Percentiles rank a stretch among this genome's conserved stretches.
phyloP scores from a whole-genome alignment of 2,888 invertebrate genomes.

The Coelopa pilipes region DNA sequence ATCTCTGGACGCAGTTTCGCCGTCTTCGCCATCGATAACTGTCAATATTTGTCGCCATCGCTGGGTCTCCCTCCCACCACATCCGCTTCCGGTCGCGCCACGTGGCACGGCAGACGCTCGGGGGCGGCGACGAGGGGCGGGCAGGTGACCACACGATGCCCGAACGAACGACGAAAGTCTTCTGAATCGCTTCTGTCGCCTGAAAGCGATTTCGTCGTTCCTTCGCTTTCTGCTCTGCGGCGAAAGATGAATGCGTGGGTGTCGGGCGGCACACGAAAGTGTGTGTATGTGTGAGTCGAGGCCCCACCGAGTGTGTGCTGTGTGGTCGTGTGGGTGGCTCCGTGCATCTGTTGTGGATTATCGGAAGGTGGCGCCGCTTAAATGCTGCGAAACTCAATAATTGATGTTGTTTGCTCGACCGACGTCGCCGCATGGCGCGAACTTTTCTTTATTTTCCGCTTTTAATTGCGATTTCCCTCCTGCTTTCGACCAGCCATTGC shows the following conservation, averaged over 20 bases:
- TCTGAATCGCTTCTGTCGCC: background rate
- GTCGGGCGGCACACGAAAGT: no score
- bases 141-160: background rate
- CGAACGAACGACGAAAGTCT: background rate
- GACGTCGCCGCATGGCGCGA: background rate
- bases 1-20: no score
- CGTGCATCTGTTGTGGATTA: slow-evolving; percentile 10
- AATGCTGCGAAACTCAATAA: slow-evolving; percentile 11
- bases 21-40: background rate
- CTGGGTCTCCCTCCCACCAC: background rate
- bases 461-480: background rate
- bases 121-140: no score
- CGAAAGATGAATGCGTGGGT: no score
- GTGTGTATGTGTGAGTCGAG: no score
- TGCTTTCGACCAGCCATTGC: no score
- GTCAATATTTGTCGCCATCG: slow-evolving; percentile 8
- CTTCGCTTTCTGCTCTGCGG: background rate
- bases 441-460: no score
- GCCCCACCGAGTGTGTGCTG: no score
- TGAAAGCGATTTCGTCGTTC: background rate
- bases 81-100: no score
- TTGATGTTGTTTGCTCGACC: slow-evolving; percentile 18
- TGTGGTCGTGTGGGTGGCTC: no score
- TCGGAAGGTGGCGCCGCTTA: slow-evolving; percentile 15
- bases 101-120: no score